phyloP scores from a whole-genome alignment of 2,797 vertebrate genomes.

The Sebastes miniatus region DNA sequence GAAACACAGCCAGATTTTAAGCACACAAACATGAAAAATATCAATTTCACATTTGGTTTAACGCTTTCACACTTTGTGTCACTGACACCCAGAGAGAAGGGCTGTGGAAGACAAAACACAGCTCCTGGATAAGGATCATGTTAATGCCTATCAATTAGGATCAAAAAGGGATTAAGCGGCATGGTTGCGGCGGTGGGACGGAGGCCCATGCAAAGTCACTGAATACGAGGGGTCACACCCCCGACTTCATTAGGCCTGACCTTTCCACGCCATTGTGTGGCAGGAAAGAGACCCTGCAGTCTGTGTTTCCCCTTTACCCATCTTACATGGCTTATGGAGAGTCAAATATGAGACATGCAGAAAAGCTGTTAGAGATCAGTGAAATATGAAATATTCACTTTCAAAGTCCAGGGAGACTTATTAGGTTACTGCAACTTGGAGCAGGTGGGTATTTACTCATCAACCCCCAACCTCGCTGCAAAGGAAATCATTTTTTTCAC shows the following conservation, averaged over 20 bases:
- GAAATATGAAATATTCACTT: conserved; percentile 81
- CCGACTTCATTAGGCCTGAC: conserved; percentile 89
- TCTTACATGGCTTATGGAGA: conserved; percentile 65
- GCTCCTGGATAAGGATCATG: conserved; percentile 82
- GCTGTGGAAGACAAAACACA: conserved; percentile 82
- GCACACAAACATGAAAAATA: conserved; percentile 84
- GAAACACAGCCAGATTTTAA: conserved; percentile 65
- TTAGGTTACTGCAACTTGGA: conserved; percentile 75
- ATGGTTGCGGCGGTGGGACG: conserved; percentile 73
- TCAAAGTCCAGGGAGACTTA: conserved; percentile 77
- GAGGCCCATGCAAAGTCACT: conserved; percentile 79
- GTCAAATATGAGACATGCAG: conserved; percentile 69
- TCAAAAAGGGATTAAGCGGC: conserved; percentile 85
- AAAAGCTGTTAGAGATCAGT: conserved; percentile 74
- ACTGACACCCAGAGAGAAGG: conserved; percentile 78
- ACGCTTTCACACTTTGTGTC: conserved; percentile 83
- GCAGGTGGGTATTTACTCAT: conserved; percentile 76
- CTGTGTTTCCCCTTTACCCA: conserved; percentile 57
- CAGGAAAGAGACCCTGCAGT: conserved; percentile 73
- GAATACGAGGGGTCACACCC: conserved; percentile 87
- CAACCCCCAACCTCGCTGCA: conserved; percentile 53
- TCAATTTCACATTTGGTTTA: conserved; percentile 87
- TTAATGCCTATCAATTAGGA: conserved; percentile 88
- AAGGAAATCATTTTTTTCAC: conserved; percentile 66
- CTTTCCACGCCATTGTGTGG: conserved; percentile 82